Evolutionary conservation across 2,888 invertebrate genomes (phyloP).

Genomic region (Podabrus alpinus): DNA sequence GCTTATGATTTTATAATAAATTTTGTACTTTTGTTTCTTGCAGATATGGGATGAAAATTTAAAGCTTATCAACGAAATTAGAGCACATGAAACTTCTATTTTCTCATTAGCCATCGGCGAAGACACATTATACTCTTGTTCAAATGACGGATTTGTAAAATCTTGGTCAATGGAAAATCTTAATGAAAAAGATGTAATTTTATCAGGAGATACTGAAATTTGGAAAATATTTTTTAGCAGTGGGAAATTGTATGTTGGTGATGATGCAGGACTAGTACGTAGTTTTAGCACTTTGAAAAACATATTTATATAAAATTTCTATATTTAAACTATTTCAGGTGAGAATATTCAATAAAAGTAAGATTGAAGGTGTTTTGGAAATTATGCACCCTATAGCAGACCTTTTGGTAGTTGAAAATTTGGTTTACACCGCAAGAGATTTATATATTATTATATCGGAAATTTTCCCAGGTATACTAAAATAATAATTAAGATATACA

Average conservation of each 20-base stretch:
- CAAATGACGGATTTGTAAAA: slow-evolving; percentile 67
- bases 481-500: slow-evolving; percentile 10
- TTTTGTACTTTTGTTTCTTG: neutral
- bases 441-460: slow-evolving; percentile 65
- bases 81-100: slow-evolving; percentile 65
- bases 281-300: neutral
- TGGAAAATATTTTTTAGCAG: slow-evolving; percentile 52
- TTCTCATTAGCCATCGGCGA: slow-evolving; percentile 64
- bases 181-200: slow-evolving; percentile 46
- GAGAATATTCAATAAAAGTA: slow-evolving; percentile 60
- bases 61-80: slow-evolving; percentile 52
- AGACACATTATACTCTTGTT: slow-evolving; percentile 63
- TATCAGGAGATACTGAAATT: slow-evolving; percentile 55
- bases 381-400: slow-evolving; percentile 69
- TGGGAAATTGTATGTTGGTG: slow-evolving; percentile 61
- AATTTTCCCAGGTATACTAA: slow-evolving; percentile 56
- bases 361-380: slow-evolving; percentile 58
- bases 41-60: slow-evolving; percentile 58
- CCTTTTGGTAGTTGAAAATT: slow-evolving; percentile 59
- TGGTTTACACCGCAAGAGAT: slow-evolving; percentile 66
- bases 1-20: neutral
- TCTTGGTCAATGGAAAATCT: slow-evolving; percentile 60
- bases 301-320: neutral
- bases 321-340: slow-evolving; percentile 54
- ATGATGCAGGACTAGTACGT: slow-evolving; percentile 67